Evolutionary conservation across 2,113 vertebrate species (phyloP).

Genomic region (Hemiscyllium ocellatum): DNA sequence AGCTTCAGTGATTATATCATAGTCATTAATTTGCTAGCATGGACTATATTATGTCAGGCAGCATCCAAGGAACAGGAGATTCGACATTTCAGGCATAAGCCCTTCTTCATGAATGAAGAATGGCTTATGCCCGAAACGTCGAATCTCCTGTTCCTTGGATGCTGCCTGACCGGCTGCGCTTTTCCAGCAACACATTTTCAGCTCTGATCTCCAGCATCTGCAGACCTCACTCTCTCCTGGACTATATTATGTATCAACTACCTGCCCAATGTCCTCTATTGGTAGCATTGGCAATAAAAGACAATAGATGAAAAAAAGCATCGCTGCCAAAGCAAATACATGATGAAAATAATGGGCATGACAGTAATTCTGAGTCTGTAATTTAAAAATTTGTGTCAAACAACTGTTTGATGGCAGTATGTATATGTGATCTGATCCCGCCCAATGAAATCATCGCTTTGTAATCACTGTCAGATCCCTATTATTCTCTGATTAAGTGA

Average conservation of each 20-base stretch:
- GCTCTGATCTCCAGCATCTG: no score
- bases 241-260: not conserved
- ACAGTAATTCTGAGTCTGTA: not conserved
- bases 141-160: no score
- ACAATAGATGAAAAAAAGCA: not conserved
- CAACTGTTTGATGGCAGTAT: not conserved
- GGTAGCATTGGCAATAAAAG: not conserved
- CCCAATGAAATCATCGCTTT: slow-evolving; percentile 2
- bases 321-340: slow-evolving; percentile 10
- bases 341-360: not conserved
- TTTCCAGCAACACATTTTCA: no score
- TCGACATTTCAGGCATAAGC: no score
- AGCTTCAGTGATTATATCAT: slow-evolving; percentile 16
- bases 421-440: not conserved
- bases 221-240: no score
- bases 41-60: not conserved
- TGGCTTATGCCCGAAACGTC: no score
- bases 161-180: no score
- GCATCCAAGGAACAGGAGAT: no score
- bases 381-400: not conserved
- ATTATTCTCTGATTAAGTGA: not conserved
- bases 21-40: not conserved
- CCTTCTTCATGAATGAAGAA: no score
- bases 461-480: not conserved
- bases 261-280: not conserved